Percentiles rank a stretch among this genome's conserved stretches.
Evolutionary conservation across 2,888 invertebrate genomes (phyloP).

Genomic region (Andricus curvator): DNA sequence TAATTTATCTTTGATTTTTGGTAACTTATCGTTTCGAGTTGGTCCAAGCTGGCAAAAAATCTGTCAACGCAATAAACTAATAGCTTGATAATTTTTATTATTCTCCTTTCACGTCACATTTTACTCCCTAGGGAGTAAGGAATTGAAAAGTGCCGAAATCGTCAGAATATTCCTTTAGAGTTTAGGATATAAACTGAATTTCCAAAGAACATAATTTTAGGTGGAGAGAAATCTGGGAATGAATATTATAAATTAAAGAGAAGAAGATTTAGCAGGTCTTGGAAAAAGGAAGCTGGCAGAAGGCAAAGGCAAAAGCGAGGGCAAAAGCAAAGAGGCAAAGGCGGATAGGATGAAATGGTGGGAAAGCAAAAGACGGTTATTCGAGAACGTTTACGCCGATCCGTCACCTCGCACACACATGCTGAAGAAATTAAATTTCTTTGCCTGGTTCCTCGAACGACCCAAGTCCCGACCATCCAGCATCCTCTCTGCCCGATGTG

Average conservation of each 20-base stretch:
- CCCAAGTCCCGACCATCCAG: constrained; percentile 43
- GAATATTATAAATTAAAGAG: constrained; percentile 18
- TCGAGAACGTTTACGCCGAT: constrained; percentile 51
- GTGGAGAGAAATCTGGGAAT: neutral
- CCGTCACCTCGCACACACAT: constrained; percentile 67
- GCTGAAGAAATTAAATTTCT: constrained; percentile 73
- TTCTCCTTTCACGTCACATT: no score
- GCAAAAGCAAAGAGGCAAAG: neutral
- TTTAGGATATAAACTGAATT: neutral
- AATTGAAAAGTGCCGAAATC: no score
- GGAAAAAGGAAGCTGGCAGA: neutral
- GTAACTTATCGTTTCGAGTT: no score
- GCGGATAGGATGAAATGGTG: constrained; percentile 35
- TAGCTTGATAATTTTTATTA: no score
- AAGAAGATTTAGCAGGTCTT: constrained; percentile 20
- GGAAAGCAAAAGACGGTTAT: constrained; percentile 38
- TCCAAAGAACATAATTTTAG: constrained; percentile 5
- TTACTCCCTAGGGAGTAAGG: no score
- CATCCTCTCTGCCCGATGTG: constrained; percentile 40
- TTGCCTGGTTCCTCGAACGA: constrained; percentile 56
- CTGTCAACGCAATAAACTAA: no score
- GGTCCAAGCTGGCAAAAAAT: no score
- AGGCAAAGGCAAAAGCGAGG: neutral
- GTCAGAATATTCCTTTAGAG: no score
- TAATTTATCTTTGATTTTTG: no score